Conservation (phyloP, 2,113 vertebrate genomes). For the Sula dactylatra region DNA sequence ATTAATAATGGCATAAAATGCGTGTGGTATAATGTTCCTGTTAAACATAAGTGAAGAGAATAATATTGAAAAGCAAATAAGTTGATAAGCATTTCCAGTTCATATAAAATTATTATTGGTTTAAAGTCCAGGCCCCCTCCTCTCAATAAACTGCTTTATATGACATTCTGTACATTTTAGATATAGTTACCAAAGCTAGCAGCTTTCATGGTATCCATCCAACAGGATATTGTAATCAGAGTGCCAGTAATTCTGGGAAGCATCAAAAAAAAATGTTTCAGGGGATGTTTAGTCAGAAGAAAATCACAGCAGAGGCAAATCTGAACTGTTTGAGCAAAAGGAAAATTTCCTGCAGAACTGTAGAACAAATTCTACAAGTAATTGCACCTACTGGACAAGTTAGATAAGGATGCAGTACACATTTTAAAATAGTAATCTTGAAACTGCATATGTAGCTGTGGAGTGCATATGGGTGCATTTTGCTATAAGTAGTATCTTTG, state of each 20-base stretch:
- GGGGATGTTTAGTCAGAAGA: slow-evolving; percentile 48
- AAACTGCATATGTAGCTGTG: slow-evolving; percentile 9
- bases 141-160: background rate
- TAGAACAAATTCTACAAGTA: slow-evolving; percentile 64
- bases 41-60: background rate
- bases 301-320: slow-evolving; percentile 49
- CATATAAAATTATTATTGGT: background rate
- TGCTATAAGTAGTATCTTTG: background rate
- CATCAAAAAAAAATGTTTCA: slow-evolving; percentile 40
- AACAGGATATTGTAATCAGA: slow-evolving; percentile 39
- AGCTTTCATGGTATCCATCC: slow-evolving; percentile 34
- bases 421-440: slow-evolving; percentile 48
- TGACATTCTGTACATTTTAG: slow-evolving; percentile 7
- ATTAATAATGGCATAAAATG: background rate
- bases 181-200: background rate
- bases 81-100: background rate
- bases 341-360: slow-evolving; percentile 44
- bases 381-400: slow-evolving; percentile 48
- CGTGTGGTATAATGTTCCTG: background rate
- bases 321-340: slow-evolving; percentile 21
- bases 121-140: background rate
- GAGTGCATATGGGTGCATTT: background rate
- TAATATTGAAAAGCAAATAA: background rate
- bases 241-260: slow-evolving; percentile 24
- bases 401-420: slow-evolving; percentile 55